These are phyloP conservation scores for Lasioglossum morio DNA, from an alignment of 2,888 invertebrate species.

Conservation along the genomic window DNA sequence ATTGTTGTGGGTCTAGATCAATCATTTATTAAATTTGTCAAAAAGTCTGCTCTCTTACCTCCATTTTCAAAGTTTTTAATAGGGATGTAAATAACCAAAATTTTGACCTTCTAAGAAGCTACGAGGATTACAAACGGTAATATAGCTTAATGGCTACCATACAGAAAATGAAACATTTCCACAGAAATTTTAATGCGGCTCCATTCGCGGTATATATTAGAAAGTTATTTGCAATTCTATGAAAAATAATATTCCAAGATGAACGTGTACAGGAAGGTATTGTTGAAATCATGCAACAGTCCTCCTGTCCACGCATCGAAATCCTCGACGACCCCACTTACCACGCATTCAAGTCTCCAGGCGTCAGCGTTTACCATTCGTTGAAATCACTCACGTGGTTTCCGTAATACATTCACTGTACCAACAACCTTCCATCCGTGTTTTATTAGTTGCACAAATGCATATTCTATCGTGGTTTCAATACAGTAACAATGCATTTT, in stretches of 20 bases:
- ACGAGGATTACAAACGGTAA: neutral
- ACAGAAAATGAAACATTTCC: neutral
- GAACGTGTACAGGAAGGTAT: neutral
- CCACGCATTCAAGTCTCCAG: neutral
- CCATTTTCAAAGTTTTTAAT: neutral
- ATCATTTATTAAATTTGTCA: neutral
- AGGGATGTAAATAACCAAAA: no score
- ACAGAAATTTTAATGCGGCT: neutral
- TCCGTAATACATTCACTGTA: neutral
- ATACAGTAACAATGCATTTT: neutral
- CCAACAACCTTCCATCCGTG: neutral
- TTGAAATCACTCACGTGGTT: neutral
- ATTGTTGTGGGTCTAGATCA: neutral
- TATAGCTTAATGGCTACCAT: neutral
- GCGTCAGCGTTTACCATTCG: neutral
- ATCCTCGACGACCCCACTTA: neutral
- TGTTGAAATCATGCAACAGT: neutral
- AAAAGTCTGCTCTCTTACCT: neutral
- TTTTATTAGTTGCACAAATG: neutral
- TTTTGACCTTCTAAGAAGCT: neutral
- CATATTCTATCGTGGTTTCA: neutral
- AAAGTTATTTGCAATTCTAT: neutral
- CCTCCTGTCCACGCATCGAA: neutral
- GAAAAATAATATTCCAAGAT: neutral
- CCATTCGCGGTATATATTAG: neutral